Evolutionary conservation across 2,888 invertebrate genomes (phyloP).

Genomic region (Ormia ochracea): DNA sequence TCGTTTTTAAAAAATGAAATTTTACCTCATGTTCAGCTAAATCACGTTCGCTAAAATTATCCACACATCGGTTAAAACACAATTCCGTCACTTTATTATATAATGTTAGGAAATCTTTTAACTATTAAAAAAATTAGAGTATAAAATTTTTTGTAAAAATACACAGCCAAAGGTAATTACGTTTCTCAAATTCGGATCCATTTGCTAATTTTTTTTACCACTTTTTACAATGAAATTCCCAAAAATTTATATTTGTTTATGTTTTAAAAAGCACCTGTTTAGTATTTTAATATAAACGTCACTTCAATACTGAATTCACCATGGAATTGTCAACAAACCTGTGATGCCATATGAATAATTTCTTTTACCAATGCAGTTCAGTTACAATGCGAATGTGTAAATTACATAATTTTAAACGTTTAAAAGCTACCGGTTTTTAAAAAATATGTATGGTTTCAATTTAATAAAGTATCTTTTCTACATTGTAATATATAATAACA

Average conservation of each 20-base stretch:
- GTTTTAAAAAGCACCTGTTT: slow-evolving; percentile 8
- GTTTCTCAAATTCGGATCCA: slow-evolving; percentile 70
- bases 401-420: no score
- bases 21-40: slow-evolving; percentile 71
- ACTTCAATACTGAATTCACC: no score
- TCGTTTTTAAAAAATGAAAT: not conserved
- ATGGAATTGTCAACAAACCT: no score
- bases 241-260: not conserved
- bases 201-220: slow-evolving; percentile 57
- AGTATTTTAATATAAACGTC: no score
- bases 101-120: slow-evolving; percentile 76
- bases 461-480: no score
- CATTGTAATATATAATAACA: no score
- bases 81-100: slow-evolving; percentile 77
- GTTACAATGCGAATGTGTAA: no score
- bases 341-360: no score
- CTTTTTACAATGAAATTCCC: not conserved
- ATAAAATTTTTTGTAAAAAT: not conserved
- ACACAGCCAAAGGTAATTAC: slow-evolving; percentile 47
- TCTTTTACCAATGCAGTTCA: no score
- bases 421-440: no score
- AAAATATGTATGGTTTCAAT: no score
- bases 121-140: slow-evolving; percentile 63
- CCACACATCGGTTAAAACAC: slow-evolving; percentile 75
- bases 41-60: slow-evolving; percentile 72